Percentiles rank a stretch among this genome's conserved stretches.
These are phyloP conservation scores for Pseudobourletiella spinata DNA, from an alignment of 1,140 invertebrate species.

Conservation along the genomic window DNA sequence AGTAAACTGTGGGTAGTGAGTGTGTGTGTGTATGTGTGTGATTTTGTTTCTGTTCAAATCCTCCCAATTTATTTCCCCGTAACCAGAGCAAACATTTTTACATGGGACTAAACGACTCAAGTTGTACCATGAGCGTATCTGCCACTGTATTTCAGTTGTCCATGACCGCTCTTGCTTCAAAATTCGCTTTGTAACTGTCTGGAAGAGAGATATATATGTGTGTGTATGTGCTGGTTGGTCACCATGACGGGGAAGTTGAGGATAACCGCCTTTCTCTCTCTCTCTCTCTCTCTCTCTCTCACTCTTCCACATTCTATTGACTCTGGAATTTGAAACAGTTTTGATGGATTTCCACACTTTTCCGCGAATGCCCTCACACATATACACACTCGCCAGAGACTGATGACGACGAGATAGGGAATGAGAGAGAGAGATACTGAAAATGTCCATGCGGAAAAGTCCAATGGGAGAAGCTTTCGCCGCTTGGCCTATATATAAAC, in stretches of 20 bases:
- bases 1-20: too few relatives aligned
- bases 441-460: too few relatives aligned
- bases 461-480: neutral
- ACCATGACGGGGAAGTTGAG: neutral
- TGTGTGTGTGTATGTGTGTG: too few relatives aligned
- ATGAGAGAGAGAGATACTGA: neutral
- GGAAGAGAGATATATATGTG: neutral
- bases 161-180: too few relatives aligned
- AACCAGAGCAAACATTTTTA: too few relatives aligned
- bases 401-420: neutral
- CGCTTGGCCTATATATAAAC: neutral
- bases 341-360: slow-evolving; percentile 19
- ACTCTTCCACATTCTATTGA: slow-evolving; percentile 12
- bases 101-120: too few relatives aligned
- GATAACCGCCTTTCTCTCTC: neutral
- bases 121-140: too few relatives aligned
- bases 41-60: too few relatives aligned
- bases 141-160: too few relatives aligned
- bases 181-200: neutral
- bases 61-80: too few relatives aligned
- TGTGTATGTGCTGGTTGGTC: neutral
- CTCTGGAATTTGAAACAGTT: slow-evolving; percentile 20
- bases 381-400: neutral
- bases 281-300: neutral
- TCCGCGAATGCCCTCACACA: too few relatives aligned